Base-by-base conservation (phyloP, 2,797 vertebrate species). In the Melanotaenia parkinsoni region DNA sequence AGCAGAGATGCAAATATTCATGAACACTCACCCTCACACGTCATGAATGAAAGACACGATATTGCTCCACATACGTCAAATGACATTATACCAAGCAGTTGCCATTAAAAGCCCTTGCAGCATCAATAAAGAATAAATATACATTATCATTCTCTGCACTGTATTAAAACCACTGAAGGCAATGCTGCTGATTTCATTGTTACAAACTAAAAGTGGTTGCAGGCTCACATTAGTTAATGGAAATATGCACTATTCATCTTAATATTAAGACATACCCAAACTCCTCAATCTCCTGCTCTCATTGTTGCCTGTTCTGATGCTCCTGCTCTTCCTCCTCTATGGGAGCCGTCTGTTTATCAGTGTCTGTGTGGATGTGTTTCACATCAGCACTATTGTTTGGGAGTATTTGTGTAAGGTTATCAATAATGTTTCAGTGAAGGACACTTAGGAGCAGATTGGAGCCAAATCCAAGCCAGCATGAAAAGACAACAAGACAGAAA, bases 401-500 rank as follows among this genome's bases (percentile, higher is more conserved):
- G 74, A 58, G 77, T 40, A 72, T 77, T 68, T 65, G 67, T 77
- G 69, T 58, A 63, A 35, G 81, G 70, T 86, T 84, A 92, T 93
- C 90, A 86, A 93, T 91, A 91, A 70, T 65, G 78, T 90, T 89
- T 82, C 78, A 79, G 74, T 83, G 86, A 89, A 91, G 89, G 89
- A 90, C 89, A 90, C 90, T 90, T 79, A 30, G 70, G 62, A 86
- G 83, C 77, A 87, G 85, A 90, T 86, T 86, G 85, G 81, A 90
- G 73, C 77, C 61, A 86, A 90, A 86, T 87, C 76, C 80, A 79
- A 76, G 76, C 53, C 66, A 45, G 87, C 85, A 84, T 91, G 84
- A 92, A 33, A 91, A 91, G 87, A 87, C 86, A 82, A 89, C 88
- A 90, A 86, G 91, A 92, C 90, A 90, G 87, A 86, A 89, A 87